These are phyloP conservation scores for Brachyistius frenatus DNA, from an alignment of 2,113 vertebrate species.

Conservation along the genomic window DNA sequence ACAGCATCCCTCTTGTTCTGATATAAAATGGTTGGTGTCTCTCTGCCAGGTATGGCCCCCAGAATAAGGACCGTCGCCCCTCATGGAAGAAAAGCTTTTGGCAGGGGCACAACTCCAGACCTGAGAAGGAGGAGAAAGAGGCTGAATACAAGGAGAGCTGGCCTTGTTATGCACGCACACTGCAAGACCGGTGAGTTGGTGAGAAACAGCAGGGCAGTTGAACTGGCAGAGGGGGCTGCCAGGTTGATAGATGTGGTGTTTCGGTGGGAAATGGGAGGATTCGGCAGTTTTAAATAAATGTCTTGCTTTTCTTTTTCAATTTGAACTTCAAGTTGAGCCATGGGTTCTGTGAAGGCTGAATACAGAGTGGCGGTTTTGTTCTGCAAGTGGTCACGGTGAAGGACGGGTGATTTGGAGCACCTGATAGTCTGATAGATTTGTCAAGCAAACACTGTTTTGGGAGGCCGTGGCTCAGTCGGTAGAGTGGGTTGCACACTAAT, in stretches of 20 bases:
- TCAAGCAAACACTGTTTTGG: not conserved
- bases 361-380: conserved; percentile 3
- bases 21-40: not conserved
- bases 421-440: not conserved
- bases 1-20: no score
- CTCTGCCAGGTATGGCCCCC: conserved; percentile 85
- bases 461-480: no score
- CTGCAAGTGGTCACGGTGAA: not conserved
- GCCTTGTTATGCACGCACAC: conserved; percentile 88
- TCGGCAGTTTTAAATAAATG: not conserved
- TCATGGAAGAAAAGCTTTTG: conserved; percentile 90
- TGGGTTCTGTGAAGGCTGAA: not conserved
- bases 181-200: conserved; percentile 85
- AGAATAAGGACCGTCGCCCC: conserved; percentile 84
- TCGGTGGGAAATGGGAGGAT: conserved; percentile 1
- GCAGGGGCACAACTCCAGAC: conserved; percentile 87
- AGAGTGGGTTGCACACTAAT: no score
- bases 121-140: conserved; percentile 93
- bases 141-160: conserved; percentile 91
- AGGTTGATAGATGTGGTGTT: conserved; percentile 15
- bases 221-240: conserved; percentile 12
- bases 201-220: not conserved
- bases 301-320: not conserved
- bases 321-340: conserved; percentile 18
- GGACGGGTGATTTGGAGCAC: not conserved